Base-by-base conservation (phyloP, 2,113 vertebrate genomes). In the Oryzias celebensis region DNA sequence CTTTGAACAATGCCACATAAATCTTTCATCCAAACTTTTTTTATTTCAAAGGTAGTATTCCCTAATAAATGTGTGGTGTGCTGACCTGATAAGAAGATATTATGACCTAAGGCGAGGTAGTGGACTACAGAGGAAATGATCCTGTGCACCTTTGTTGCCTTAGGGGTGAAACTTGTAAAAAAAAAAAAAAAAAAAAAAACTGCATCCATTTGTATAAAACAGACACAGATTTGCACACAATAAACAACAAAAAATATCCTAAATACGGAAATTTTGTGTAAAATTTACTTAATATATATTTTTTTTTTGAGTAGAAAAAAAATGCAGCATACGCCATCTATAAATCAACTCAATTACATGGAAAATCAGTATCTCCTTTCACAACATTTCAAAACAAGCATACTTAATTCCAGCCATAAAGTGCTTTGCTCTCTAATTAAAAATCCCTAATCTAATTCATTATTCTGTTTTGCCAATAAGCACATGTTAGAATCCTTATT, bases 391-490 rank as follows among this genome's bases (percentile, higher is more conserved):
- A 44, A 74, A 82, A 89, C 85, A 85, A 83, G 67, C 74, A 42
- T 68, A 67, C 76, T 73, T 85, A 81, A 88, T 85, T 82, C 77
- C 75, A 81, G 82, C 55, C 87, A 88, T 88, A 80, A 86, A 88
- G 85, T 88, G 83, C 80, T 83, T 71, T 56, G 45, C 77, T 77
- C 83, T 85, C 90, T 92, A 90, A 92, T 91, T 91, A 87, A 91
- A 89, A 91, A 86, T 87, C 88, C 88, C 81, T 89, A 92, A 93
- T 91, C 84, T 69, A 87, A 92, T 93, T 91, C 58, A 65, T 86
- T 75, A 85, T 87, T 86, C 84, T 87, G 77, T 89, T 91, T 90
- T 88, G 87, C 89, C 89, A 90, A 91, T 90, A 90, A 89, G 81
- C 88, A 86, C 85, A 86, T 89, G 86, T 87, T 88, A 83, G 78